A percentile compares a stretch with the other conserved stretches of the same genome.
These are phyloP conservation scores for Panthera tigris DNA, from an alignment of 2,113 vertebrate species.

Conservation along the genomic window DNA sequence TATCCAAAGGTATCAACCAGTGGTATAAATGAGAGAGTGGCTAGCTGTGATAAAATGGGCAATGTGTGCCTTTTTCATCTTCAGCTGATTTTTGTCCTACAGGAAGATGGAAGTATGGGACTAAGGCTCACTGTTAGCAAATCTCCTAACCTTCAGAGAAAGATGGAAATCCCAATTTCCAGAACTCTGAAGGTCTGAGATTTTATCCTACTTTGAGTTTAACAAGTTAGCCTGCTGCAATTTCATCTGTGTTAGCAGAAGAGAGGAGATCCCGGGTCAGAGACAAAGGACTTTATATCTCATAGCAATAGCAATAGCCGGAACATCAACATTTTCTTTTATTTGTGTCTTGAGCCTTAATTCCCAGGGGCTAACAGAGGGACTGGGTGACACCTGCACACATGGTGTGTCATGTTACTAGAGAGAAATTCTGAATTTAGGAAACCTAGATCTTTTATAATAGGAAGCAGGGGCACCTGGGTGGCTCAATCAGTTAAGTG, in stretches of 20 bases:
- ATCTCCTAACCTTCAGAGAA: neutral
- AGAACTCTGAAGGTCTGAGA: neutral
- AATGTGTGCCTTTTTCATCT: neutral
- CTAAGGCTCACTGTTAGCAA: neutral
- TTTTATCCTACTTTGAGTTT: neutral
- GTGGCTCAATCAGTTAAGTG: no score
- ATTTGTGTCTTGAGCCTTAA: neutral
- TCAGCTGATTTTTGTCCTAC: neutral
- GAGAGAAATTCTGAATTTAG: neutral
- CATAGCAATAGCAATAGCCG: neutral
- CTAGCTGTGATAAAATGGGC: neutral
- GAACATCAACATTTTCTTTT: neutral
- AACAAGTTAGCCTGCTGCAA: neutral
- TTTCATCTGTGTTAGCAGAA: neutral
- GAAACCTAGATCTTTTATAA: neutral
- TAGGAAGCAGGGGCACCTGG: neutral
- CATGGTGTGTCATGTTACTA: neutral
- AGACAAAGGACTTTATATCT: neutral
- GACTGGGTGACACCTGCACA: neutral
- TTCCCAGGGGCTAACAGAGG: neutral
- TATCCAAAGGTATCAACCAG: neutral
- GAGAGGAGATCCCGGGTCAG: neutral
- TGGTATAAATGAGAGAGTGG: neutral
- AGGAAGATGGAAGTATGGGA: neutral
- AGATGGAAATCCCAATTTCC: slow-evolving; percentile 1